Evolutionary conservation across 2,888 invertebrate species (phyloP), one percentile per base, ranked within the genome.

Genomic region (Erannis defoliaria): DNA sequence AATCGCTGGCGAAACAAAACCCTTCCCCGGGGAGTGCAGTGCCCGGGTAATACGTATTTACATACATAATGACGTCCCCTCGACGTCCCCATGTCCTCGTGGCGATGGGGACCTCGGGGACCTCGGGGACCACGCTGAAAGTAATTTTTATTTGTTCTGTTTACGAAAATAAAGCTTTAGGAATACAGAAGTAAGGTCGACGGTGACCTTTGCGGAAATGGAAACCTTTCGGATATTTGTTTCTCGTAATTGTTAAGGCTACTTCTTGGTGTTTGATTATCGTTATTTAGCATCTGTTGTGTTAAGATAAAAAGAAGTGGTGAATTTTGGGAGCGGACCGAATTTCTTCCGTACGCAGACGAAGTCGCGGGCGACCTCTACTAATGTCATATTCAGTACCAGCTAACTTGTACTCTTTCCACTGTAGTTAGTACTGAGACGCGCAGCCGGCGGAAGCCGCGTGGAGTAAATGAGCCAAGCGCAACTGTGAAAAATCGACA

Each of bases 1-100:
- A 82, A 81, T 81, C 76, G 82, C 75, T 75, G 75, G 76, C 71
- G 66, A 68, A 72, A 72, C 74, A 72, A 73, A 73, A 75, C 76
- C 75, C 68, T 66, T 76, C 78, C 76, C 74, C 31, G 5, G 76
- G 76, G 76, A 75, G 70, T 77, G 76, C 75, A 76, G 53, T 69
- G 70, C 62, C 68, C 68, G 67, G 68, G 71, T 73, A 74, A 76
- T 74, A 75, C 68, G 73, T 79, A 77, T 81, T 82, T 78, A 78
- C 79, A 81, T 80, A 80, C 75, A 73, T 80, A 81, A 81, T 81
- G 75, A 73, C 70, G 73, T 70, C 72, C 76, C 72, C 76, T 74
- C 49, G 35, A 37, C 40, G 51, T 40, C 51, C 50, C 31, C 29
- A 31, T 19, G 46, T 46, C 31, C 46, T 33, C 57, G 75, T 60